These are phyloP conservation scores for Ptychoptera albimana DNA, from an alignment of 2,888 invertebrate species.

Conservation along the genomic window DNA sequence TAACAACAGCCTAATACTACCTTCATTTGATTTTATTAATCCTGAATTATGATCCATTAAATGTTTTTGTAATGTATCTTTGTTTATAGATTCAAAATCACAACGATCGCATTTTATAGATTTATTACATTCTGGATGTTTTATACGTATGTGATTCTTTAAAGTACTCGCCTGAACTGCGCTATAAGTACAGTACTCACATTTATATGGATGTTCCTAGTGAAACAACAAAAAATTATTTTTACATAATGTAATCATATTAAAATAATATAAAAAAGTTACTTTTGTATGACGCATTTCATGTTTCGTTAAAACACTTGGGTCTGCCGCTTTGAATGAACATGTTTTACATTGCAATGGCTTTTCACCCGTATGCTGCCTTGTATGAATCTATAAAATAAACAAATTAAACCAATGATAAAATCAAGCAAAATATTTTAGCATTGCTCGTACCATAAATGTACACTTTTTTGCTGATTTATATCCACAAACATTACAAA, in stretches of 20 bases:
- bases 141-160: slow-evolving; percentile 41
- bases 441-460: slow-evolving; percentile 32
- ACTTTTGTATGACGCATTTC: slow-evolving; percentile 40
- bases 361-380: slow-evolving; percentile 65
- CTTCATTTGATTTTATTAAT: slow-evolving; percentile 19
- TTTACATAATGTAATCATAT: not conserved
- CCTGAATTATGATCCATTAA: slow-evolving; percentile 24
- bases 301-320: slow-evolving; percentile 53
- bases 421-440: not conserved
- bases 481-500: slow-evolving; percentile 58
- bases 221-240: not conserved
- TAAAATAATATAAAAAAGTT: not conserved
- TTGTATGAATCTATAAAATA: slow-evolving; percentile 41
- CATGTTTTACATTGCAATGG: slow-evolving; percentile 55
- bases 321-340: slow-evolving; percentile 54
- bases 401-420: not conserved
- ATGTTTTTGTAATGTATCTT: slow-evolving; percentile 18
- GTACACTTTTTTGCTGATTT: slow-evolving; percentile 54
- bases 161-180: slow-evolving; percentile 53
- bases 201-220: slow-evolving; percentile 39
- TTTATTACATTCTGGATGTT: slow-evolving; percentile 33
- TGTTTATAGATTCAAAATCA: slow-evolving; percentile 21
- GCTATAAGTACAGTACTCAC: slow-evolving; percentile 48
- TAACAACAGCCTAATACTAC: no score
- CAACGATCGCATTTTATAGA: slow-evolving; percentile 22